These are phyloP conservation scores for Cataglyphis rosenhaueri DNA, from an alignment of 2,888 invertebrate genomes.

Conservation along the genomic window DNA sequence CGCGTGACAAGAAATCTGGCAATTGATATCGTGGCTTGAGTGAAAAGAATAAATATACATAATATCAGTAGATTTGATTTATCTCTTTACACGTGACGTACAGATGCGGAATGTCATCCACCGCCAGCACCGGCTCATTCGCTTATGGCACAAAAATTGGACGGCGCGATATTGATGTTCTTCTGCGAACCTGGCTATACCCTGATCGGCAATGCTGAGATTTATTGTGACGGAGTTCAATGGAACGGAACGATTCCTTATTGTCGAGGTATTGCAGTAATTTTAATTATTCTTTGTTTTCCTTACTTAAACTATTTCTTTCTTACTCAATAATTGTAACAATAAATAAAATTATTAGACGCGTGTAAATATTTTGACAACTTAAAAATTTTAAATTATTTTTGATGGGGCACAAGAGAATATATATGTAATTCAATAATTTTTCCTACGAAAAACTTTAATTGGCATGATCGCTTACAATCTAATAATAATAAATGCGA, in stretches of 20 bases:
- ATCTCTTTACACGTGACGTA: constrained; percentile 11
- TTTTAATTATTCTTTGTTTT: neutral
- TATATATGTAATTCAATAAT: neutral
- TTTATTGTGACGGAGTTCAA: constrained; percentile 90
- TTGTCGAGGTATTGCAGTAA: constrained; percentile 87
- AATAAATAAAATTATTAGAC: neutral
- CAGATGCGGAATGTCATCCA: constrained; percentile 88
- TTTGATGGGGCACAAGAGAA: neutral
- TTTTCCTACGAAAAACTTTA: neutral
- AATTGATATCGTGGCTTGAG: neutral
- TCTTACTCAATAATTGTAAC: neutral
- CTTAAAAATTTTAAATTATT: neutral
- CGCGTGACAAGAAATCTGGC: neutral
- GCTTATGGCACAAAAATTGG: constrained; percentile 86
- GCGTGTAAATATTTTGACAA: neutral
- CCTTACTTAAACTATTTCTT: neutral
- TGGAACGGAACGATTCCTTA: constrained; percentile 91
- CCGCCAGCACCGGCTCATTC: constrained; percentile 86
- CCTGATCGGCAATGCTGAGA: constrained; percentile 87
- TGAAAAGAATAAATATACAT: neutral
- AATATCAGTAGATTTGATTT: neutral
- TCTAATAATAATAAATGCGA: neutral
- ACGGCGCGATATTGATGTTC: constrained; percentile 88
- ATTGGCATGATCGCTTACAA: neutral
- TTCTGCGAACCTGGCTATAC: constrained; percentile 89